Conservation (phyloP, 1,140 invertebrate species). For the Drosophila murphyi region DNA sequence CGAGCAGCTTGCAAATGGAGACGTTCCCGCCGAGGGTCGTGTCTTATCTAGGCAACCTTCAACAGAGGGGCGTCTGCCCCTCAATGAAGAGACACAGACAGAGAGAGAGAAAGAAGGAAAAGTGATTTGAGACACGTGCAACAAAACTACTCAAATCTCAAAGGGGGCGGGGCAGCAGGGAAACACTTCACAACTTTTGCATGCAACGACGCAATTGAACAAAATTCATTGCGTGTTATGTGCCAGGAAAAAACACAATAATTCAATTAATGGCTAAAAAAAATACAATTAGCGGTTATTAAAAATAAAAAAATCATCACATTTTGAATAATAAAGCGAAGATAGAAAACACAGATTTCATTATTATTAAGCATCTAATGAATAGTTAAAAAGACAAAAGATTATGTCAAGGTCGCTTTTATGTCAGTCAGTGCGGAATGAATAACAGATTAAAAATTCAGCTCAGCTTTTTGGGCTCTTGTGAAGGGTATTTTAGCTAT, state of each 20-base stretch:
- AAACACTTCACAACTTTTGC: slow-evolving; percentile 21
- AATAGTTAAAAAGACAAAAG: too few species aligned
- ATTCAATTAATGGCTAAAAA: slow-evolving; percentile 40
- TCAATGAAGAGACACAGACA: too few species aligned
- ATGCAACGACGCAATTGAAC: slow-evolving; percentile 25
- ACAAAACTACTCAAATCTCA: too few species aligned
- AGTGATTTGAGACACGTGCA: not conserved
- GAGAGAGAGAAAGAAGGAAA: too few species aligned
- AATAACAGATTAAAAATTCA: too few species aligned
- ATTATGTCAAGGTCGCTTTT: too few species aligned
- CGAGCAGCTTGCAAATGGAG: slow-evolving; percentile 51
- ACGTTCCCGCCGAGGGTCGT: slow-evolving; percentile 52
- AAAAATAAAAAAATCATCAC: not conserved
- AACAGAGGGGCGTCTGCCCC: slow-evolving; percentile 35
- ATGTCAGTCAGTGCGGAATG: too few species aligned
- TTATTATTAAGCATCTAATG: too few species aligned
- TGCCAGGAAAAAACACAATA: slow-evolving; percentile 31
- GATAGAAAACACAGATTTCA: not conserved
- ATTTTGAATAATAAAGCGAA: not conserved
- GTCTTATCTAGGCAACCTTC: slow-evolving; percentile 60
- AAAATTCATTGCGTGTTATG: slow-evolving; percentile 29
- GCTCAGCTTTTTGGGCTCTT: too few species aligned
- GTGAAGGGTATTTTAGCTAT: too few species aligned
- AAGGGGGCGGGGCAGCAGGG: not conserved
- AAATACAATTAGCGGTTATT: slow-evolving; percentile 10